Percentiles rank a stretch among this genome's conserved stretches.
Evolutionary conservation across 2,797 vertebrate species (phyloP).

Genomic region (Poeciliopsis presidionis): DNA sequence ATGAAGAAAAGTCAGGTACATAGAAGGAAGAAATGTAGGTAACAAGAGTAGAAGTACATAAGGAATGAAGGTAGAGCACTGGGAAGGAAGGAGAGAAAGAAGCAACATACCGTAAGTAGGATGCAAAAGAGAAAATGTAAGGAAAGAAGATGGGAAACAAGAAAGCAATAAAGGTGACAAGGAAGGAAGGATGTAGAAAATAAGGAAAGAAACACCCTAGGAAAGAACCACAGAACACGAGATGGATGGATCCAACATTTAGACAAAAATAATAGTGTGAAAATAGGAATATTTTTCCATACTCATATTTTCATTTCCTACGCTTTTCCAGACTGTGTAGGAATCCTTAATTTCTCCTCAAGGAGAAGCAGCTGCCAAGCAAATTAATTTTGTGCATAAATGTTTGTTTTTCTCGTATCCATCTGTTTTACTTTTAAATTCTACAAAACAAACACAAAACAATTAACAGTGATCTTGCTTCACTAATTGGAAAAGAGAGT

Average conservation of each 20-base stretch:
- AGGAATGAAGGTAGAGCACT: not conserved
- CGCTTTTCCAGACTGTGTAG: not conserved
- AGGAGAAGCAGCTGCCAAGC: not conserved
- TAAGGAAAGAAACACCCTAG: not conserved
- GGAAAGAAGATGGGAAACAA: not conserved
- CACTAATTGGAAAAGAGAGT: not conserved
- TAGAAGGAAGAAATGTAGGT: not conserved
- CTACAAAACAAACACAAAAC: not conserved
- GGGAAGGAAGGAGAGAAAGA: not conserved
- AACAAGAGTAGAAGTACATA: not conserved
- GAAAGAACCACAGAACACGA: not conserved
- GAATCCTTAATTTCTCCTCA: not conserved
- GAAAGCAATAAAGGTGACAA: not conserved
- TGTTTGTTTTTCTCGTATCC: not conserved
- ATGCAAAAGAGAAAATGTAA: not conserved
- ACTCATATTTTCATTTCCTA: not conserved
- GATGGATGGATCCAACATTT: not conserved
- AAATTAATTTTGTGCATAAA: not conserved
- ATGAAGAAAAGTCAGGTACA: not conserved
- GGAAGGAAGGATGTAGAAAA: not conserved
- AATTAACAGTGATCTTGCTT: not conserved
- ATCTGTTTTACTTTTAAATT: not conserved
- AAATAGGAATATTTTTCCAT: not conserved
- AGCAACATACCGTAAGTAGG: not conserved
- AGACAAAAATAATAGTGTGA: not conserved